Base-by-base conservation (phyloP, 1,140 invertebrate genomes). In the Aleiodes sp. region DNA sequence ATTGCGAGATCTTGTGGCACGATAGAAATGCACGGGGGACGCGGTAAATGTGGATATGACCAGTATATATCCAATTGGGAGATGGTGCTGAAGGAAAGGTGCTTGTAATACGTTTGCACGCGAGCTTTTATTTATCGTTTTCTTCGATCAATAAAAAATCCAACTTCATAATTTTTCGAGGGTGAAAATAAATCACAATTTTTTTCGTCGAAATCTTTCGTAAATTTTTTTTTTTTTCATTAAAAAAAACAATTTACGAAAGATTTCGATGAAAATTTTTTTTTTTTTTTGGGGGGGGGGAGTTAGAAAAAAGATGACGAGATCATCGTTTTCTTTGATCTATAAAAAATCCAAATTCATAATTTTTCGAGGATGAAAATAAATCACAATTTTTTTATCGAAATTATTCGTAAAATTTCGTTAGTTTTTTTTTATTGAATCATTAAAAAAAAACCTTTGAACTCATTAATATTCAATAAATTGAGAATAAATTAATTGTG, bases 1-100 rank as follows among this genome's bases (percentile, higher is more conserved):
- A 68, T 68, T 68, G 66, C 59, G 37, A 68, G 66, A 68, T 68
- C 59, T 61, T 33, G 43, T n/a, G 21, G 21, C 28, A 39, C 24
- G 66, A 68, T 68, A 68, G 26, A 68, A 52, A 43, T 59, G n/a
- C n/a, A 59, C 28, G 14, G 39, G 4, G 10, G 46, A 16, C 19
- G 12, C 46, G 19, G 46, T 21, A 16, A 52, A 52, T 52, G 46
- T 24, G 46, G 1, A 26, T 24, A 52, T 52, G 46, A 52, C 7
- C n/a, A 24, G 46, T 52, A 16, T 52, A 52, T 52, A 52, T 52
- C 16, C 46, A 2, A 52, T 52, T 52, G 46, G 31, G 31, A 35
- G n/a, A n/a, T 35, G 10, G 46, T 52, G 4, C 19, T 26, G 46
- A 19, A 16, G 41, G 8, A 19, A 16, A 16, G 7, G 41, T n/a